Percentiles rank a stretch among this genome's conserved stretches.
Evolutionary conservation across 2,113 vertebrate species (phyloP).

Genomic region (Taxidea taxus): DNA sequence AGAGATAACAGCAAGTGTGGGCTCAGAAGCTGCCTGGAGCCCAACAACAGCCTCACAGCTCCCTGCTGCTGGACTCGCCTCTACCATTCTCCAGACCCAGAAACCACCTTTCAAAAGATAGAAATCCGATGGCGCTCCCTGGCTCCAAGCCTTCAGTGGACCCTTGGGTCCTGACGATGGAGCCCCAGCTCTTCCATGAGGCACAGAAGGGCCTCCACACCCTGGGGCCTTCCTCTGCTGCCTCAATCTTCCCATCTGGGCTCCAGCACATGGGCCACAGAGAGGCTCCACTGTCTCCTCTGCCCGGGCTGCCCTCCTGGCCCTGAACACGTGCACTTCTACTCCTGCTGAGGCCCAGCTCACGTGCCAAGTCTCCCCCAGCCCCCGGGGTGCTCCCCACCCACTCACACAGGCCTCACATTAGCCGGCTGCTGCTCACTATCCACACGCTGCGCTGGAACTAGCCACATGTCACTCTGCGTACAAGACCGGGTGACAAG

Average conservation of each 20-base stretch:
- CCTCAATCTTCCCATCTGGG: fast-evolving
- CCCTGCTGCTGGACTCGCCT: not conserved
- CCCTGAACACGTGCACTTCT: not conserved
- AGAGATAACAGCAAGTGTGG: not conserved
- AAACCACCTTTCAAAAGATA: not conserved
- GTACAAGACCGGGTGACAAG: not conserved
- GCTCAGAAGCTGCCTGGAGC: not conserved
- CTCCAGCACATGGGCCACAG: not conserved
- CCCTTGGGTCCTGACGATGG: not conserved
- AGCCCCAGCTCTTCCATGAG: not conserved
- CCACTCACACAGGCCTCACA: too few species aligned
- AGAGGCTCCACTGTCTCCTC: not conserved
- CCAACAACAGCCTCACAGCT: not conserved
- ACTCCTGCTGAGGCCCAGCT: not conserved
- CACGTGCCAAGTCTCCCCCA: not conserved
- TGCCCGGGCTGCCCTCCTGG: not conserved
- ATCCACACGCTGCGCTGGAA: not conserved
- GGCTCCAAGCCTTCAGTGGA: not conserved
- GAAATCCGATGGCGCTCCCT: not conserved
- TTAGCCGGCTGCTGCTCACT: not conserved
- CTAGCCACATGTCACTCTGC: not conserved
- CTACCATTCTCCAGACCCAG: not conserved
- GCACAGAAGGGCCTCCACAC: not conserved
- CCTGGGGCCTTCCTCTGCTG: not conserved
- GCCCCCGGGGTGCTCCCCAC: not conserved